Evolutionary conservation across 1,140 invertebrate species (phyloP), one percentile per base, ranked within the genome.

Genomic region (Macrobrachium rosenbergii): DNA sequence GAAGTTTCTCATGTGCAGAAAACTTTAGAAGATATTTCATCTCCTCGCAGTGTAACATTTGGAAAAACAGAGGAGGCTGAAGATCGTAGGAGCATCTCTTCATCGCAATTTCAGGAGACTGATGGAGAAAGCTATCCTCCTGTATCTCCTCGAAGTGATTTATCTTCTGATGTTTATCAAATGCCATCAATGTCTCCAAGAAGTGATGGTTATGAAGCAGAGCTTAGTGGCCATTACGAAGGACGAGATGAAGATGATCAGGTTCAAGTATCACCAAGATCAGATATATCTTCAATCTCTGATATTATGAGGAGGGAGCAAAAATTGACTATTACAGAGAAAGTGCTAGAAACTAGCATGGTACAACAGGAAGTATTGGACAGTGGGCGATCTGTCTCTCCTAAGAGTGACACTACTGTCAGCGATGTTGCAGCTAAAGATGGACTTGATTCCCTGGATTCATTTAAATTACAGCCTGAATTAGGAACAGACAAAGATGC

Each of bases 391-490:
- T 87, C 89, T 10, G 59, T 85, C 8, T 89, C 89, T 3, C 89
- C 89, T 10, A 85, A 86, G 45, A 89, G 88, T 63, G 88, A 89
- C 43, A 89, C 83, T 2, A 87, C 85, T n/a, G 72, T 89, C 17
- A 87, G 83, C 73, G 88, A 89, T 77, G 73, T 87, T 59, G 84
- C 81, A 21, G 88, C 83, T 12, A 89, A 83, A 63, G 88, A 89
- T 79, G 88, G 85, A 6, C 77, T 87, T 21, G 88, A 89, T 45
- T 89, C 88, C 19, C 64, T 89, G 19, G 85, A 89, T 10, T 84
- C 88, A 58, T 88, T 83, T 67, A 88, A 77, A 58, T 62, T 88
- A 28, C 86, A 88, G 67, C 86, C 86, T 64, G 86, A 78, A 19
- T 82, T 89, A 16, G 80, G 67, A 58, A 83, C 59, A 76, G 83